Conservation (phyloP, 2,113 vertebrate genomes). For the Gopherus flavomarginatus region DNA sequence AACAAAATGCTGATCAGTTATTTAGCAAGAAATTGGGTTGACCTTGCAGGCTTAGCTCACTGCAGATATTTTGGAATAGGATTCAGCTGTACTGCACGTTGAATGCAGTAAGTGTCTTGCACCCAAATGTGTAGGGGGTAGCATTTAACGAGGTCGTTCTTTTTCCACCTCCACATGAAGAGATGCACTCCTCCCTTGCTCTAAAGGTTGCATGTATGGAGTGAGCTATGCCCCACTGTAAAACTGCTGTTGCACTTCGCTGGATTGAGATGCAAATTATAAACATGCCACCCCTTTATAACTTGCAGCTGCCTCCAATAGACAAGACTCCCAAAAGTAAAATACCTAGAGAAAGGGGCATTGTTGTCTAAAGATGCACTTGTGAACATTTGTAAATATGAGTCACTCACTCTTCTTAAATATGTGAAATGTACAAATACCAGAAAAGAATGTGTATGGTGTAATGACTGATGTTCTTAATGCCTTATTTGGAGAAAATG, state of each 20-base stretch:
- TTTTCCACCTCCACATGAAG: not conserved
- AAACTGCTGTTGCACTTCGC: fast-evolving
- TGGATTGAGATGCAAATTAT: not conserved
- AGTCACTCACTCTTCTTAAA: constrained; percentile 22
- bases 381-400: not conserved
- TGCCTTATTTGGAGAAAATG: constrained; percentile 82
- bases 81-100: not conserved
- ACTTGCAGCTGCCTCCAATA: not conserved
- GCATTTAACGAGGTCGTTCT: not conserved
- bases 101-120: not conserved
- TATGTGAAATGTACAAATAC: not conserved
- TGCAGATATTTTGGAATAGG: not conserved
- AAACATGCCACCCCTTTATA: not conserved
- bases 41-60: not conserved
- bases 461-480: constrained; percentile 84
- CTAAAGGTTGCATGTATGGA: not conserved
- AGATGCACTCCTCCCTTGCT: not conserved
- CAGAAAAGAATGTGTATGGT: constrained; percentile 64
- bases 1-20: not conserved
- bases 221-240: not conserved
- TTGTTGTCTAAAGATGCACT: not conserved
- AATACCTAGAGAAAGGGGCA: not conserved
- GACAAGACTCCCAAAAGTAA: not conserved
- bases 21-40: not conserved
- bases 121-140: not conserved